Evolutionary conservation across 2,113 vertebrate species (phyloP), one percentile per base, ranked within the genome.

Genomic region (Nematolebias whitei): DNA sequence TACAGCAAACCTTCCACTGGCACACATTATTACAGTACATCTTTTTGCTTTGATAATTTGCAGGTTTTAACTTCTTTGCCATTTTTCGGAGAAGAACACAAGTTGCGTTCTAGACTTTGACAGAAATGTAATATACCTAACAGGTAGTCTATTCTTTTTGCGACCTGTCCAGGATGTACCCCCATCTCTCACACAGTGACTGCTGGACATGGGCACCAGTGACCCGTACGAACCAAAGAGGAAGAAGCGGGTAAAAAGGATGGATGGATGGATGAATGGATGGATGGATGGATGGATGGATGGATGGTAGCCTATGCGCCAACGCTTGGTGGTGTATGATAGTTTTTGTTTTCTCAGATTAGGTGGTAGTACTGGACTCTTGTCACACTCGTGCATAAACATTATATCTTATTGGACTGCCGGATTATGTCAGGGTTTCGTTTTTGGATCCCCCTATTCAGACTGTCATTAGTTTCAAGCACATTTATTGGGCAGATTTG

Each of bases 1-100:
- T 81, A 69, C 12, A 82, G 63, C 64, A 63, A 20, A 38, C 38
- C 58, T 76, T 41, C 14, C 70, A 63, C 62, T 63, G 29, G 60
- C 70, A 51, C 63, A 45, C 40, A 78, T 78, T 77, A 39, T 45
- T 76, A 35, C 41, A 54, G 63, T 45, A 35, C 56, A 38, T 71
- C 26, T 58, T 64, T 80, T 63, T 39, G n/a, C 45, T 23, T 58
- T 35, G 1, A 16, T 18, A 47, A 47, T 48, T 71, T 68, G 55
- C 63, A 11, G 26, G 75, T 50, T 67, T 71, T 60, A 55, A 19
- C 12, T n/a, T 15, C 12, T 67, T 63, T 68, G 29, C 40, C 43
- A 35, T 44, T 3, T 48, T 60, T 66, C 32, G 43, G n/a, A 53
- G 45, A 45, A 58, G 56, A 44, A 54, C n/a, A 15, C 15, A 57